Base-by-base conservation (phyloP, 2,113 vertebrate species). In the Stigmatopora nigra region DNA sequence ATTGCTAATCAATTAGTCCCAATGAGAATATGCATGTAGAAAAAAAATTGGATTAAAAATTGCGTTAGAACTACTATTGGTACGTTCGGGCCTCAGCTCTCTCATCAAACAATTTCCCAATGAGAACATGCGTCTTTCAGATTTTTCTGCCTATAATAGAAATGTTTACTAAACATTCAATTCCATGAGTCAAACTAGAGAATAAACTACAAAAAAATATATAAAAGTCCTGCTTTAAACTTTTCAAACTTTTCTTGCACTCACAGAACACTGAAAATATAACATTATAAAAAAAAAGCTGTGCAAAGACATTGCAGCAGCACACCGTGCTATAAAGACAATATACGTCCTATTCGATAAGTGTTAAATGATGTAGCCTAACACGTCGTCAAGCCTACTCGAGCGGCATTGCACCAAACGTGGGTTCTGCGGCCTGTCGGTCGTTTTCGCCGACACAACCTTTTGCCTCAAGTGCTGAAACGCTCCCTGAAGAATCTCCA, bases 401-500 rank as follows among this genome's bases (percentile, higher is more conserved):
- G 6, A 35, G 45, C 61, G 25, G 20, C 45, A 22, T 22, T 14
- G 15, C 45, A 35, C 45, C 25, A 25, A n/a, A 65, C 14, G 55
- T 61, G 51, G 19, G 25, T 19, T 53, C 14, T 5, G 25, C 49
- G 55, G 5, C 63, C 63, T 38, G 58, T 17, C 38, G 14, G n/a
- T n/a, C n/a, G n/a, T n/a, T n/a, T n/a, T 35, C 13, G 5, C 14
- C 13, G 45, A 25, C 20, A 45, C 38, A 63, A 69, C 65, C 62
- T 22, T 63, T 55, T 35, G 62, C 65, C 51, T 53, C 13, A 11
- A 78, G 51, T 15, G 13, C 12, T 12, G 12, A 7, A 67, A 19
- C 11, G 22, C 19, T 62, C 67, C 56, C 64, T 66, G 67, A 48
- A 16, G 67, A 45, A 49, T 64, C 56, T 64, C 19, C 35, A 59